Base-by-base conservation (phyloP, 2,888 invertebrate species). In the Helobdella robusta region DNA sequence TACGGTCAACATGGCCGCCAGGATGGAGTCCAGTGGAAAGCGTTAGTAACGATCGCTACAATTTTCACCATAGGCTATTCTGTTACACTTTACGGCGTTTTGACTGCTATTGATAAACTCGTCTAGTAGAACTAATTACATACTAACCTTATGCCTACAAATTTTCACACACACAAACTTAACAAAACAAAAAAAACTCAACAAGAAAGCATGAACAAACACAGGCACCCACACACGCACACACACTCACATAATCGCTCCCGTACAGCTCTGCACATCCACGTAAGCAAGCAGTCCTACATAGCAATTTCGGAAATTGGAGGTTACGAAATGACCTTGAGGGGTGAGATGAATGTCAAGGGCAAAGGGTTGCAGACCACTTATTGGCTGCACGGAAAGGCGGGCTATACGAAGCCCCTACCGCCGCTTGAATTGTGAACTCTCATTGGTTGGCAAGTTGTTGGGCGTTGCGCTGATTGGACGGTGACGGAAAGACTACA, bases 1-100 rank as follows among this genome's bases (percentile, higher is more conserved):
- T 65, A 76, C 75, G 0, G 73, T 76, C 18, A 76, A 66, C 52
- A 66, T 66, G 66, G 52, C 66, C 2, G 66, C 66, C 28, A 20
- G 66, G 18, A 75, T 75, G 76, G 76, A 76, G 61, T 75, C 75
- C 5, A 74, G 74, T 0, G 75, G 76, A 4, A 74, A 73, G 72
- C 73, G 75, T 74, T 64, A 32, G 52, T 23, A 6, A 23, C 11
- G 54, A 32, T 4, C 5, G 23, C 11, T 28, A 23, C 18, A 28
- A 6, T 6, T 11, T 54, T 54, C 5, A n/a, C n/a, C n/a, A n/a
- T n/a, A n/a, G n/a, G n/a, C n/a, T n/a, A n/a, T n/a, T n/a, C n/a
- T n/a, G n/a, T n/a, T n/a, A n/a, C n/a, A n/a, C n/a, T n/a, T n/a
- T n/a, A n/a, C n/a, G n/a, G n/a, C n/a, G n/a, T n/a, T n/a, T n/a